phyloP scores from a whole-genome alignment of 2,888 invertebrate genomes.

The Napeogenes sylphis region DNA sequence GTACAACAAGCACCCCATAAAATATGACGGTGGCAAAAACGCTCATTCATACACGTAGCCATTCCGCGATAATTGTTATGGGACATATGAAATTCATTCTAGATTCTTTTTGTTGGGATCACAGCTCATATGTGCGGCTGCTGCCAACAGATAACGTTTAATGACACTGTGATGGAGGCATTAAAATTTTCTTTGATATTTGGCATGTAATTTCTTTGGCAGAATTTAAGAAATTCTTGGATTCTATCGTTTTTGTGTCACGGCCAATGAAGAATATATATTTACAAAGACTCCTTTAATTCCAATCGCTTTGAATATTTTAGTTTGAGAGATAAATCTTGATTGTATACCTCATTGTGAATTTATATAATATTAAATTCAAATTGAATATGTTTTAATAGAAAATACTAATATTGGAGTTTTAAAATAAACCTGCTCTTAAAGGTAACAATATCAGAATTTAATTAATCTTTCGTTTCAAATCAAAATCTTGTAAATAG shows the following conservation, averaged over 20 bases:
- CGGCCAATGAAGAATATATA: neutral
- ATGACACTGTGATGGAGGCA: slow-evolving; percentile 14
- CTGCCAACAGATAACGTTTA: slow-evolving; percentile 31
- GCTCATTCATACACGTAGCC: slow-evolving; percentile 39
- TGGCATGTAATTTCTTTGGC: slow-evolving; percentile 12
- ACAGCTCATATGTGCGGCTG: slow-evolving; percentile 27
- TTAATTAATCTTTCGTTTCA: slow-evolving; percentile 33
- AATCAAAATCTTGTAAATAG: slow-evolving; percentile 28
- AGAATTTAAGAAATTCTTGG: neutral
- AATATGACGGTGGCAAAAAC: slow-evolving; percentile 62
- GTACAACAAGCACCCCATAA: slow-evolving; percentile 50
- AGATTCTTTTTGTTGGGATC: slow-evolving; percentile 26
- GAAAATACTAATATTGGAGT: neutral
- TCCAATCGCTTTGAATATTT: too few relatives aligned
- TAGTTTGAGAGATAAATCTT: too few relatives aligned
- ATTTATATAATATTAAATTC: too few relatives aligned
- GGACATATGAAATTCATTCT: slow-evolving; percentile 49
- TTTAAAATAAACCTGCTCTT: slow-evolving; percentile 11
- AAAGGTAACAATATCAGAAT: slow-evolving; percentile 24
- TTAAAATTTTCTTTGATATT: slow-evolving; percentile 21
- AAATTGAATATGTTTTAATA: neutral
- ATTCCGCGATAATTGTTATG: slow-evolving; percentile 55
- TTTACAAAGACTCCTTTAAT: neutral
- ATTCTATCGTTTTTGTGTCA: neutral
- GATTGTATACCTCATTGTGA: too few relatives aligned